Conservation (phyloP, 2,888 invertebrate species). For the Caenorhabditis plicata region DNA sequence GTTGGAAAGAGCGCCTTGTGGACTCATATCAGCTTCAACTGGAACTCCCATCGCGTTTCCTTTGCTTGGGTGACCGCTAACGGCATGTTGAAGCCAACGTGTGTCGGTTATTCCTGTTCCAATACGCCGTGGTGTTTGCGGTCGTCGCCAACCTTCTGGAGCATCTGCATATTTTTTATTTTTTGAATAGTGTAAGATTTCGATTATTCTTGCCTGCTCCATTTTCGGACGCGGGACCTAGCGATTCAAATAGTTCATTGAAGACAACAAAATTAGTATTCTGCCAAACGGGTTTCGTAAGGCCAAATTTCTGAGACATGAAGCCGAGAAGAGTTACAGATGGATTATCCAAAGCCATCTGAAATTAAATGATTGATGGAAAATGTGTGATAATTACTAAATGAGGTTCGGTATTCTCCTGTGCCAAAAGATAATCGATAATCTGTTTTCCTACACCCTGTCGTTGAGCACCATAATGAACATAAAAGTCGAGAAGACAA, state of each 20-base stretch:
- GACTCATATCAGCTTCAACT: constrained; percentile 53
- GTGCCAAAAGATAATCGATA: constrained; percentile 82
- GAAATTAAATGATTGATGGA: neutral
- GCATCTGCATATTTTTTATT: too few species aligned
- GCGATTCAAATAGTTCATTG: constrained; percentile 75
- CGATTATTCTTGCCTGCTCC: constrained; percentile 10
- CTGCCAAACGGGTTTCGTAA: constrained; percentile 76
- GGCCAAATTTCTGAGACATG: constrained; percentile 79
- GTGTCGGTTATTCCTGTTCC: constrained; percentile 49
- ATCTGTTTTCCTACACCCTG: constrained; percentile 81
- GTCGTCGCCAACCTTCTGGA: constrained; percentile 61
- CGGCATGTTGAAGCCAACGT: constrained; percentile 54
- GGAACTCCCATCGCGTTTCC: constrained; percentile 49
- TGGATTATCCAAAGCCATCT: constrained; percentile 86
- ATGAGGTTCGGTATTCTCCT: constrained; percentile 50
- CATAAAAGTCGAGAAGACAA: constrained; percentile 90
- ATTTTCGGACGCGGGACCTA: constrained; percentile 28
- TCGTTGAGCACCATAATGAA: constrained; percentile 81
- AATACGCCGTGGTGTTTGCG: constrained; percentile 53
- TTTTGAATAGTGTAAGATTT: too few species aligned
- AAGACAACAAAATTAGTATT: constrained; percentile 86
- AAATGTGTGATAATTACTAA: constrained; percentile 19
- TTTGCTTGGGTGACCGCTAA: constrained; percentile 53
- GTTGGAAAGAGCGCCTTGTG: constrained; percentile 57
- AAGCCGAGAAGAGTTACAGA: constrained; percentile 85